These are phyloP conservation scores for Petrophora chlorosata DNA, from an alignment of 2,888 invertebrate species.

Conservation along the genomic window DNA sequence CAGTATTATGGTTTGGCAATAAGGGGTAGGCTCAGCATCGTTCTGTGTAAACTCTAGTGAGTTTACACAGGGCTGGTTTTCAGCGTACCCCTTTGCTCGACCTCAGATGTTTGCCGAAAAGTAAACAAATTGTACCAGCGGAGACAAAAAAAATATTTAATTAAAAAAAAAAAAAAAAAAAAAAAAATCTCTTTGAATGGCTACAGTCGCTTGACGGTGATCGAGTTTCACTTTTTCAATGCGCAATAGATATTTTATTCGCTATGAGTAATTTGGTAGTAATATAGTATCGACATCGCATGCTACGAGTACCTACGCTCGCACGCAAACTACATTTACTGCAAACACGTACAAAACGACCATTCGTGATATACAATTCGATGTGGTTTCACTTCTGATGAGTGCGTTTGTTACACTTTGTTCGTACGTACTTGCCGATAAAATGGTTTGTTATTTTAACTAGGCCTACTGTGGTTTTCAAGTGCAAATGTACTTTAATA, in stretches of 20 bases:
- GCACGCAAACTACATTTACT: conserved; percentile 60
- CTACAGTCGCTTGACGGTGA: conserved; percentile 7
- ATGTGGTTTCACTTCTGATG: conserved; percentile 78
- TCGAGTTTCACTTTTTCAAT: conserved; percentile 31
- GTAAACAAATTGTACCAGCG: no score
- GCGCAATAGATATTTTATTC: conserved; percentile 19
- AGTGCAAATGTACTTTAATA: background rate
- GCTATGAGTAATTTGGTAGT: conserved; percentile 38
- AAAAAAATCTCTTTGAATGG: conserved; percentile 15
- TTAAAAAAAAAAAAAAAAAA: no score
- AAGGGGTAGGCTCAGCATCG: no score
- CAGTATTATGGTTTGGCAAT: no score
- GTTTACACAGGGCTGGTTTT: no score
- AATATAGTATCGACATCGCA: conserved; percentile 58
- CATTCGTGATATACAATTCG: conserved; percentile 74
- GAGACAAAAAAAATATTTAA: no score
- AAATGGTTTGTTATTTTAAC: conserved; percentile 6
- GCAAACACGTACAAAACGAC: conserved; percentile 65
- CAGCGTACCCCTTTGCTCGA: no score
- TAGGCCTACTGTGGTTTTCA: background rate
- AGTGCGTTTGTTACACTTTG: conserved; percentile 38
- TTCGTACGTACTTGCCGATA: conserved; percentile 2
- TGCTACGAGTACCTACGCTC: conserved; percentile 58
- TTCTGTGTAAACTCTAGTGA: no score
- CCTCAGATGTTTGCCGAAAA: no score